Conservation (phyloP, 1,140 invertebrate genomes). For the Pseudomyrmex gracilis region DNA sequence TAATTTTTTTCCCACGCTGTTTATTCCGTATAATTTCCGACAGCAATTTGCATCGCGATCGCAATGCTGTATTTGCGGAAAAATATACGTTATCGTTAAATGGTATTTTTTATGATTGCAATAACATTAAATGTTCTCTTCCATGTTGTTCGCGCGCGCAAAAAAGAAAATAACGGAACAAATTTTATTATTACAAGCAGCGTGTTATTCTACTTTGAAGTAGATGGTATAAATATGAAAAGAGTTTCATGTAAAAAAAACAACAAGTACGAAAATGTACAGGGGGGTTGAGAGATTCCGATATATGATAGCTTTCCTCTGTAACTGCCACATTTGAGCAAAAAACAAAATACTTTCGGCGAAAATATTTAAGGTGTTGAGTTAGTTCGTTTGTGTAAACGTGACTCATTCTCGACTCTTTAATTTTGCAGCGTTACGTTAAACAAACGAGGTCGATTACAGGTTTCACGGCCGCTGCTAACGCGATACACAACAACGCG, state of each 20-base stretch:
- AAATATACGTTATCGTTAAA: background rate
- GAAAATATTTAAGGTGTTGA: background rate
- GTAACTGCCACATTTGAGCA: no score
- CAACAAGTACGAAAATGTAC: background rate
- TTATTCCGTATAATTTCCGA: constrained; percentile 37
- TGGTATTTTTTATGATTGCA: constrained; percentile 2
- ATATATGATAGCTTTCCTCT: background rate
- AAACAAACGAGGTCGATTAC: constrained; percentile 11
- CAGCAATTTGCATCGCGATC: constrained; percentile 35
- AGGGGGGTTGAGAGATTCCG: background rate
- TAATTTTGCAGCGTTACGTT: constrained; percentile 29
- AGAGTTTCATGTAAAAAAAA: no score
- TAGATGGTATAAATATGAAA: background rate
- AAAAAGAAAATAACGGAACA: constrained; percentile 21
- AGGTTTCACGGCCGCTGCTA: constrained; percentile 14
- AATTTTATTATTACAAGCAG: background rate
- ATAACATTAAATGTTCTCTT: constrained; percentile 19
- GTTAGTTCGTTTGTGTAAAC: background rate
- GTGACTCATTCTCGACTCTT: background rate
- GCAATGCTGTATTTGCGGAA: background rate
- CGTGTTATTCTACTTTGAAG: background rate
- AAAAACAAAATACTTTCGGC: no score
- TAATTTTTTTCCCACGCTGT: constrained; percentile 38
- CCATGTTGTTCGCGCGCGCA: background rate
- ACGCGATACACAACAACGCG: background rate